Conservation (phyloP, 2,797 vertebrate species). For the Hypotaenidia okinawae region DNA sequence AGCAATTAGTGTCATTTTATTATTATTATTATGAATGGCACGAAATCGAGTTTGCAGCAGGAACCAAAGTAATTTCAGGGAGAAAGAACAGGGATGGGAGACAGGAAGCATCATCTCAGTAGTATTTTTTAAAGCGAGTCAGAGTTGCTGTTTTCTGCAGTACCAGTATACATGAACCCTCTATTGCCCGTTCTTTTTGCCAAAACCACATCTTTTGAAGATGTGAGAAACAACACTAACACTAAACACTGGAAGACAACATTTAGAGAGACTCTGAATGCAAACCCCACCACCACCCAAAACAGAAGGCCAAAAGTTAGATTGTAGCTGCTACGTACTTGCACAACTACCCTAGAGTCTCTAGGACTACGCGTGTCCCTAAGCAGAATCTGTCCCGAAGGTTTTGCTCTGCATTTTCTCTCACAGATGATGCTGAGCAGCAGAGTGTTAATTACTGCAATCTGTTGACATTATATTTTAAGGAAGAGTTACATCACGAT, state of each 20-base stretch:
- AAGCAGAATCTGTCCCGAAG: neutral
- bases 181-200: neutral
- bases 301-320: neutral
- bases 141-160: neutral
- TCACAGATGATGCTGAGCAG: neutral
- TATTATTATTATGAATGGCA: constrained; percentile 50
- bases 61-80: constrained; percentile 64
- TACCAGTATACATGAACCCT: neutral
- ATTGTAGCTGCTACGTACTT: neutral
- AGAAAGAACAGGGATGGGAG: constrained; percentile 49
- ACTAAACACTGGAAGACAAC: neutral
- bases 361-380: neutral
- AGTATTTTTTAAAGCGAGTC: constrained; percentile 25
- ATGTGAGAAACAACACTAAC: neutral
- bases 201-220: neutral
- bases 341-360: accelerated
- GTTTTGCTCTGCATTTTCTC: neutral
- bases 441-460: neutral
- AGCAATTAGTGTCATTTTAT: constrained; percentile 55
- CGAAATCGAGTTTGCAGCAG: constrained; percentile 61
- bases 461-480: neutral
- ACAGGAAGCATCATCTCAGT: constrained; percentile 21
- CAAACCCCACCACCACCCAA: neutral
- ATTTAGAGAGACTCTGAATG: neutral
- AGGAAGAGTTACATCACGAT: neutral